Percentiles rank a stretch among this genome's conserved stretches.
Conservation (phyloP, 1,140 invertebrate genomes). For the Cyrtorhinus lividipennis region DNA sequence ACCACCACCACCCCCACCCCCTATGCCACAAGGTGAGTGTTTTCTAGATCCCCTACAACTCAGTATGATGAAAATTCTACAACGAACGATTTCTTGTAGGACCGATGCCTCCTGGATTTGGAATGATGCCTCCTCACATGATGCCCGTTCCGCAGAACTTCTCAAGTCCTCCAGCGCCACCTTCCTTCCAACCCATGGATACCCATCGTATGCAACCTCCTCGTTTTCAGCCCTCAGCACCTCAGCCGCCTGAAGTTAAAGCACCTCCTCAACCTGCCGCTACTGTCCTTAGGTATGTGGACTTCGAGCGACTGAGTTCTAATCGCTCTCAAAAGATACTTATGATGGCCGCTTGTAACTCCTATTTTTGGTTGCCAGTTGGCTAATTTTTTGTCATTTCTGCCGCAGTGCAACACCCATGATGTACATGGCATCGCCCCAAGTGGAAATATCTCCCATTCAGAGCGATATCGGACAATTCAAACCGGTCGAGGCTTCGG, state of each 20-base stretch:
- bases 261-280: conserved; percentile 9
- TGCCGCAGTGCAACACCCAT: conserved; percentile 28
- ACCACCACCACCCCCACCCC: too few species aligned
- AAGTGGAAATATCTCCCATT: conserved; percentile 15
- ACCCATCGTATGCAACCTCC: conserved; percentile 7
- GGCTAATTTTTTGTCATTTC: too few species aligned
- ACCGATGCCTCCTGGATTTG: conserved; percentile 8
- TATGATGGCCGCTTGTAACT: too few species aligned
- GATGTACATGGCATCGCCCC: conserved; percentile 26
- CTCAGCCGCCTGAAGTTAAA: background rate
- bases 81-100: too few species aligned
- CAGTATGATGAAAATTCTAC: too few species aligned
- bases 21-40: conserved; percentile 11
- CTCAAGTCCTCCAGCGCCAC: background rate
- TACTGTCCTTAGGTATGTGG: conserved; percentile 24
- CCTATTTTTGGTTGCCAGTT: too few species aligned
- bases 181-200: conserved; percentile 11
- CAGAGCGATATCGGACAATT: too few species aligned
- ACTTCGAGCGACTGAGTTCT: too few species aligned
- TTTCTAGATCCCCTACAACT: background rate
- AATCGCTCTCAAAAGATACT: too few species aligned
- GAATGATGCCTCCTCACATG: conserved; percentile 12
- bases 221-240: background rate
- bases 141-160: background rate
- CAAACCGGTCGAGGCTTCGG: too few species aligned